Conservation (phyloP, 2,888 invertebrate species). For the Melinopterus prodromus region DNA sequence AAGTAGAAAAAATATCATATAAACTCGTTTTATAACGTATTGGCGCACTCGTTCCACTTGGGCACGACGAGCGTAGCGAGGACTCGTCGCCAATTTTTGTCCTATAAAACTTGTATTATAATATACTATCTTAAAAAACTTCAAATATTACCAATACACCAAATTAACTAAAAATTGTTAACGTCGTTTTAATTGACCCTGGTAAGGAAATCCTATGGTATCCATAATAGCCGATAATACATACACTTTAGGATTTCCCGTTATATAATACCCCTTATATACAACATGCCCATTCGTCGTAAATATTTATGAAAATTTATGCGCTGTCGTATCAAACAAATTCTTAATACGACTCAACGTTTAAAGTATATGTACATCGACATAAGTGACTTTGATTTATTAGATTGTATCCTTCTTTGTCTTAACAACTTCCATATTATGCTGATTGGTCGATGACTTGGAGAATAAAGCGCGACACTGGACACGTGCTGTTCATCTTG, state of each 20-base stretch:
- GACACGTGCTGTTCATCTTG: not conserved
- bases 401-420: not conserved
- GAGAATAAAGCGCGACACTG: not conserved
- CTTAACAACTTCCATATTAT: not conserved
- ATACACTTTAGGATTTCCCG: not conserved
- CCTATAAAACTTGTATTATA: too few relatives aligned
- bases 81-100: too few relatives aligned
- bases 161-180: not conserved
- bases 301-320: not conserved
- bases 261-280: not conserved
- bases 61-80: too few relatives aligned
- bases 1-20: too few relatives aligned
- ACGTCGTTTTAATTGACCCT: not conserved
- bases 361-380: too few relatives aligned
- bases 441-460: not conserved
- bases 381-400: not conserved
- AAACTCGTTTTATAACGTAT: too few relatives aligned
- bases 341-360: too few relatives aligned
- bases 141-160: not conserved
- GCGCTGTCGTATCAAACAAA: too few relatives aligned
- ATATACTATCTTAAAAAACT: too few relatives aligned
- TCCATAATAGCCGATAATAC: not conserved
- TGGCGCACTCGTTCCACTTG: too few relatives aligned
- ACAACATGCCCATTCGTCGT: not conserved
- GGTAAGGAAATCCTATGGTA: not conserved